These are phyloP conservation scores for Mythimna loreyi DNA, from an alignment of 2,888 invertebrate species.

Conservation along the genomic window DNA sequence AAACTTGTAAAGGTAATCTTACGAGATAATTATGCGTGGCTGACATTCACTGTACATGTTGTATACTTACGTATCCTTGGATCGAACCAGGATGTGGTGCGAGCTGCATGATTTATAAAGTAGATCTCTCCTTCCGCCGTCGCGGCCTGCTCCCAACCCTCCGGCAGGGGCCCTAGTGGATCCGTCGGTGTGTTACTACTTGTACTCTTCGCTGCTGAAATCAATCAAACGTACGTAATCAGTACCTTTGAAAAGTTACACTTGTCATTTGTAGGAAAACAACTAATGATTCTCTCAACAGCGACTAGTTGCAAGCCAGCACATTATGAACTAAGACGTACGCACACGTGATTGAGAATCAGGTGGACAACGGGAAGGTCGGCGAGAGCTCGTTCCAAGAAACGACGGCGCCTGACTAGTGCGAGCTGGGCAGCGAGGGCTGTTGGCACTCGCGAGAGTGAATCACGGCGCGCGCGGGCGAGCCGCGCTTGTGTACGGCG, in stretches of 20 bases:
- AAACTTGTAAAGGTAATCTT: constrained; percentile 35
- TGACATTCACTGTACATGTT: constrained; percentile 60
- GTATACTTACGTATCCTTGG: constrained; percentile 98
- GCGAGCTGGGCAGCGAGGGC: constrained; percentile 60
- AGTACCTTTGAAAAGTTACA: constrained; percentile 66
- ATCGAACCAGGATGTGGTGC: constrained; percentile 99
- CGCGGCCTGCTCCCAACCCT: constrained; percentile 97
- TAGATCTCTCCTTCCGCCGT: constrained; percentile 96
- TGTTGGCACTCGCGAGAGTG: constrained; percentile 71
- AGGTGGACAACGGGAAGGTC: constrained; percentile 83
- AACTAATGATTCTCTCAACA: constrained; percentile 84
- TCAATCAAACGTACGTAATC: constrained; percentile 80
- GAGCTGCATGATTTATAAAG: constrained; percentile 97
- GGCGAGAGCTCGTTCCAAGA: constrained; percentile 82
- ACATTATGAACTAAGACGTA: constrained; percentile 77
- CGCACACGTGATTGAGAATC: constrained; percentile 80
- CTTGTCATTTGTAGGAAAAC: constrained; percentile 65
- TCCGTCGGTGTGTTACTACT: constrained; percentile 89
- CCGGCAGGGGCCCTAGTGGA: constrained; percentile 95
- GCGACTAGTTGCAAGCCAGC: constrained; percentile 87
- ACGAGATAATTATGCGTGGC: constrained; percentile 48
- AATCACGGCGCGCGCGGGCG: constrained; percentile 62
- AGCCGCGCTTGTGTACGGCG: constrained; percentile 62
- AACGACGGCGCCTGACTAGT: constrained; percentile 81
- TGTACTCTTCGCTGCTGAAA: constrained; percentile 91